A percentile compares a stretch with the other conserved stretches of the same genome.
phyloP scores from a whole-genome alignment of 2,888 invertebrate genomes.

The Smittia aterrima region DNA sequence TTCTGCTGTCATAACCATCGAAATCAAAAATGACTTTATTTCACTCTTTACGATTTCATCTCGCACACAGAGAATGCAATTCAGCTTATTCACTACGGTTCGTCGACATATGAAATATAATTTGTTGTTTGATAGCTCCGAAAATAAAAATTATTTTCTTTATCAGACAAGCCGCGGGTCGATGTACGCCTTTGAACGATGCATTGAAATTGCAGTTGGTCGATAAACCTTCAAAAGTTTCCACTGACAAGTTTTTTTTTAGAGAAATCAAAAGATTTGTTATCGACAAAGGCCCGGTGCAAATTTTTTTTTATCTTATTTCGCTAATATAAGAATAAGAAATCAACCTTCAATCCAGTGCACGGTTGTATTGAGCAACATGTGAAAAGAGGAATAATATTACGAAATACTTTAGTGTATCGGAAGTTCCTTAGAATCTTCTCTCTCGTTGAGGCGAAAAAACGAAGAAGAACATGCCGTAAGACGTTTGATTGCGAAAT shows the following conservation, averaged over 20 bases:
- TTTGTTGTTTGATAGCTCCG: not conserved
- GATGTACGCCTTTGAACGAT: not conserved
- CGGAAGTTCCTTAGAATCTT: conserved; percentile 32
- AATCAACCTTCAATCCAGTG: not conserved
- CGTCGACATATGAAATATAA: not conserved
- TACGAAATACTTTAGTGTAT: conserved; percentile 11
- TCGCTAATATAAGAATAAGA: not conserved
- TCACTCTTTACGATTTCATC: not conserved
- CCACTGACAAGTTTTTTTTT: too few species aligned
- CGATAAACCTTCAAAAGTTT: too few species aligned
- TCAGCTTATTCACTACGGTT: not conserved
- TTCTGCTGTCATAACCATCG: not conserved
- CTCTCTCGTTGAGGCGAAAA: not conserved
- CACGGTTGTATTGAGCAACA: not conserved
- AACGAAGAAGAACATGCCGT: not conserved
- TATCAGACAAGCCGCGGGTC: not conserved
- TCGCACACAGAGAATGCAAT: not conserved
- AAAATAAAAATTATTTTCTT: not conserved
- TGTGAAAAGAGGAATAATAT: not conserved
- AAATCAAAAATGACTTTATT: not conserved
- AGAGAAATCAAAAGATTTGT: not conserved
- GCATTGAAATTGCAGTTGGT: not conserved
- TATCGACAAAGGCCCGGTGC: conserved; percentile 13
- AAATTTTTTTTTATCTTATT: not conserved
- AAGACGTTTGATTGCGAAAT: not conserved